Evolutionary conservation across 2,113 vertebrate genomes (phyloP).

Genomic region (Athene noctua): DNA sequence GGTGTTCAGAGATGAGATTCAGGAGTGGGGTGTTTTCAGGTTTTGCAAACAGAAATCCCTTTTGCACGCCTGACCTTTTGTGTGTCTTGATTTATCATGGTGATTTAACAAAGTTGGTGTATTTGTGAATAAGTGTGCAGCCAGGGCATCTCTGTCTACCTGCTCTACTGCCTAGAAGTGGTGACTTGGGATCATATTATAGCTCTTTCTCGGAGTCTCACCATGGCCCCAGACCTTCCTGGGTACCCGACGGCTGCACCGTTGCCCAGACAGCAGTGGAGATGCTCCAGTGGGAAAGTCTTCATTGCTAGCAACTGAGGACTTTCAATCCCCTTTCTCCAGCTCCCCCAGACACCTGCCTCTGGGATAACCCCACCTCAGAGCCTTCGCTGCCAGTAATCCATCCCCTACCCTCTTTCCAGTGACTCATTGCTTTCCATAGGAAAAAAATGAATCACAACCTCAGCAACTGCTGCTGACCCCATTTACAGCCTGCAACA

Average conservation of each 20-base stretch:
- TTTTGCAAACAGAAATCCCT: neutral
- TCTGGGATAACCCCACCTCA: neutral
- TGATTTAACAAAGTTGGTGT: neutral
- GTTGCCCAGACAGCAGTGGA: neutral
- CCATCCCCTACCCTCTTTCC: neutral
- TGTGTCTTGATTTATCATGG: fast-evolving
- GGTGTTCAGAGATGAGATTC: neutral
- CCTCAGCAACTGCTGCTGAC: neutral
- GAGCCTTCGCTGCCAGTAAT: neutral
- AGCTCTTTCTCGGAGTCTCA: neutral
- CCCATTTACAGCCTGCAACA: neutral
- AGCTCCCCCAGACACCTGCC: neutral
- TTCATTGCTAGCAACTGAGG: neutral
- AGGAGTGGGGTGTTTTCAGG: neutral
- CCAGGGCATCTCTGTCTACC: neutral
- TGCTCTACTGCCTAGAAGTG: neutral
- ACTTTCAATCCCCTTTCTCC: neutral
- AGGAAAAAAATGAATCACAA: neutral
- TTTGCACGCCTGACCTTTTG: neutral
- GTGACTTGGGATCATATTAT: neutral
- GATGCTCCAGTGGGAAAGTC: neutral
- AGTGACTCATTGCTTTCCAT: neutral
- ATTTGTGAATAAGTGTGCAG: neutral
- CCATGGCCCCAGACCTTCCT: neutral
- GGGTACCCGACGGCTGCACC: neutral